Base-by-base conservation (phyloP, 2,888 invertebrate species). In the Cheilosia soror region DNA sequence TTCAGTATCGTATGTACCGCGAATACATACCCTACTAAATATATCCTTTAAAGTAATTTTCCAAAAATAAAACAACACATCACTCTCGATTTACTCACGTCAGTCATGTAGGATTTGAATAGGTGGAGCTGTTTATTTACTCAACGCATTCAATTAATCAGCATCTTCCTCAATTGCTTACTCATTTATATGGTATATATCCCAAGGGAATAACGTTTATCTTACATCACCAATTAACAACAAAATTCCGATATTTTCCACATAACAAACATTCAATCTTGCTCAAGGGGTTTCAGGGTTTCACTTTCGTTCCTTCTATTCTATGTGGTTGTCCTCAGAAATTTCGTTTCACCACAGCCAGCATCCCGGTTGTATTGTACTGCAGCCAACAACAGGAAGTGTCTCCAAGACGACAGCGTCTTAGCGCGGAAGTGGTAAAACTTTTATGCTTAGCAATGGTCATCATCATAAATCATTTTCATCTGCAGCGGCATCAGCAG, bases 401-500 rank as follows among this genome's bases (percentile, higher is more conserved):
- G 76, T 80, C 85, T 62, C 85, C 80, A 80, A 68, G 85, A 62
- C 76, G 66, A 81, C 80, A 81, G 25, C 76, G 68, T 72, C 80
- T 72, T 71, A 76, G 75, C 55, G 65, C 71, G 76, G 80, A 85
- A 85, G 76, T 76, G 76, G 75, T 76, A 77, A 60, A 77, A 80
- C 71, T 80, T 80, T 71, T 72, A 80, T 72, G 75, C 75, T 75
- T 62, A 80, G 85, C 76, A 77, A 81, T 81, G 77, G 85, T 85
- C 85, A 76, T 85, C 84, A 85, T 85, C 85, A 85, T 85, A 85
- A 85, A 85, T 85, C 85, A 85, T 85, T 85, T 85, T 85, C 76
- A 66, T 72, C 72, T 76, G 76, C 72, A 81, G 73, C 72, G 58
- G 20, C n/a, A n/a, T n/a, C 51, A 42, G 25, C 20, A 20, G 20